phyloP scores from a whole-genome alignment of 1,140 invertebrate genomes.

The Meteorus sp. region DNA sequence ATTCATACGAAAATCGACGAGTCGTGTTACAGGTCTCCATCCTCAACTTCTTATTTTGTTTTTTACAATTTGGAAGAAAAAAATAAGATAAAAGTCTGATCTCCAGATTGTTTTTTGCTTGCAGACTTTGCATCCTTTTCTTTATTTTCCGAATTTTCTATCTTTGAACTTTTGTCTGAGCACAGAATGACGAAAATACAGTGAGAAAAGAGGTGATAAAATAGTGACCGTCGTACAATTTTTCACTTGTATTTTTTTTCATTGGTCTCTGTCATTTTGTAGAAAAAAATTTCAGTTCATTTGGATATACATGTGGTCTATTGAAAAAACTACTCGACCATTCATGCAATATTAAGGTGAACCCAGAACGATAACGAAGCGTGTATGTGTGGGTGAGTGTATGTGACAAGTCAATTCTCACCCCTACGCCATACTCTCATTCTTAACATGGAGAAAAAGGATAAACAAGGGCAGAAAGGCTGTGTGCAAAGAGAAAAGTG shows the following conservation, averaged over 20 bases:
- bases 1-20: constrained; percentile 20
- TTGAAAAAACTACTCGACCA: constrained; percentile 13
- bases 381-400: too few species aligned
- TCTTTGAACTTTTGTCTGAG: background rate
- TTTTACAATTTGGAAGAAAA: background rate
- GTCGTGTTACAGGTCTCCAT: constrained; percentile 10
- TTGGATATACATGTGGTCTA: too few species aligned
- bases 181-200: too few species aligned
- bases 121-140: background rate
- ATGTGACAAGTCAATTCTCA: constrained; percentile 12
- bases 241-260: constrained; percentile 10
- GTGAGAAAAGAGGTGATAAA: too few species aligned
- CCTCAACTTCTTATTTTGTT: background rate
- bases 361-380: constrained; percentile 18
- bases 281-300: too few species aligned
- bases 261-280: too few species aligned
- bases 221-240: too few species aligned
- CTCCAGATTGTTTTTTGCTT: background rate
- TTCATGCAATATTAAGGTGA: constrained; percentile 22
- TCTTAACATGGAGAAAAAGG: too few species aligned
- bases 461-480: background rate
- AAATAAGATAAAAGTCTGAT: background rate
- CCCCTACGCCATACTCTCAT: constrained; percentile 11
- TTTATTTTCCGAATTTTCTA: background rate
- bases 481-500: background rate